Base-by-base conservation (phyloP, 2,888 invertebrate genomes). In the Meganola albula region DNA sequence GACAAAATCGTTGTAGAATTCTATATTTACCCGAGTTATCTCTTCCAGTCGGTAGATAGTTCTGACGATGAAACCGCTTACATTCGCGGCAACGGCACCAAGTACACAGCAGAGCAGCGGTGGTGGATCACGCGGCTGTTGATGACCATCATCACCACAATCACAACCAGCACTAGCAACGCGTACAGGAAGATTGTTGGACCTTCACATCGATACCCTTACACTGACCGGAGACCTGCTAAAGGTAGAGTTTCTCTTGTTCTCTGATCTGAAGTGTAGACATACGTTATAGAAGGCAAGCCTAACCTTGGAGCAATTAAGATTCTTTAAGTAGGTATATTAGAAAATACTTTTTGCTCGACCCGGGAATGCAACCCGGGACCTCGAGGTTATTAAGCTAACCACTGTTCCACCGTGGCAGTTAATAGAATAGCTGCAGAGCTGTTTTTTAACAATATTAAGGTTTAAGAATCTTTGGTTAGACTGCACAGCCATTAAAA, bases 51-150 rank as follows among this genome's bases (percentile, higher is more conserved):
- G 10, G 43, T 75, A 35, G 83, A 83, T 44, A 76, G 82, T 32
- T 80, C 82, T 1, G 83, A 83, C 30, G 84, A 83, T 43, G 85
- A 85, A 37, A 41, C 47, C 29, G 40, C 57, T 3, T 79, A 72
- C 59, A 13, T 59, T 0, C 67, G 58, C 12, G 57, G 58, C 25
- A 71, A 68, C 34, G 66, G 60, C 1, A 48, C 50, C 2, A 49
- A 55, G 34, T 28, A 41, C 3, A 35, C 42, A 1, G 47, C 30
- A 0, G 72, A 72, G 6, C 63, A 74, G 28, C 75, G 71, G 16
- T 86, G 84, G 84, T 78, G 80, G 79, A 45, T 84, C 44, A 77
- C 80, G 0, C 53, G 57, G 2, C 31, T 82, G 18, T 51, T 84
- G 7, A 42, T 77, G 29, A 44, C 66, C 24, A 43, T 77, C 27